Conservation (phyloP, 2,888 invertebrate species). For the Lacanobia wlatinum region DNA sequence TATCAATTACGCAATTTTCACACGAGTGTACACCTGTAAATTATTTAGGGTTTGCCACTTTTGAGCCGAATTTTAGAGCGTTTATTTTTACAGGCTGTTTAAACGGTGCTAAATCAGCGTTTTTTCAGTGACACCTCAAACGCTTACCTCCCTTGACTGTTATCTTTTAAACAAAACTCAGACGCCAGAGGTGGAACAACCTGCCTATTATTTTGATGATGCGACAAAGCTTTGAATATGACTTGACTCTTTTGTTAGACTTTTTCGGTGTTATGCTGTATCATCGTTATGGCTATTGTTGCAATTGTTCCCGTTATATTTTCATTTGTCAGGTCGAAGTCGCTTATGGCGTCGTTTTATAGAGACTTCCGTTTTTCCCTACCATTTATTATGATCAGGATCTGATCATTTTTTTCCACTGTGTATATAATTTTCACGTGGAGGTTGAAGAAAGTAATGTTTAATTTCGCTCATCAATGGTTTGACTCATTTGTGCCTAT, state of each 20-base stretch:
- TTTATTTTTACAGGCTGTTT: slow-evolving; percentile 39
- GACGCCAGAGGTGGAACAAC: slow-evolving; percentile 78
- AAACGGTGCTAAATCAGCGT: slow-evolving; percentile 66
- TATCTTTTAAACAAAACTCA: slow-evolving; percentile 77
- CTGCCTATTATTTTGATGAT: slow-evolving; percentile 83
- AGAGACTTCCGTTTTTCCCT: slow-evolving; percentile 16
- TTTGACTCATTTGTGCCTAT: not conserved
- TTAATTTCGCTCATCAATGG: not conserved
- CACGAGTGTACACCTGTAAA: slow-evolving; percentile 3
- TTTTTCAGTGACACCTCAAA: slow-evolving; percentile 67
- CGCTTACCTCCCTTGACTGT: slow-evolving; percentile 70
- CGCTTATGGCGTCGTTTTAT: slow-evolving; percentile 24
- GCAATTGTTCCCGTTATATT: slow-evolving; percentile 57
- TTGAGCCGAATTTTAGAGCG: slow-evolving; percentile 17
- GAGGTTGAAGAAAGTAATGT: not conserved
- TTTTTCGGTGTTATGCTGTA: slow-evolving; percentile 69
- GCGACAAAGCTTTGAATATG: slow-evolving; percentile 81
- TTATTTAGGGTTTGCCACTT: slow-evolving; percentile 9
- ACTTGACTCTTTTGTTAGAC: slow-evolving; percentile 73
- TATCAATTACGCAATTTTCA: slow-evolving; percentile 32
- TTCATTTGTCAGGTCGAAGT: slow-evolving; percentile 38
- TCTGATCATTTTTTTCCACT: not conserved
- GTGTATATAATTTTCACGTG: not conserved
- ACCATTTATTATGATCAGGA: slow-evolving; percentile 12
- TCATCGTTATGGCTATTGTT: slow-evolving; percentile 71